A percentile compares a stretch with the other conserved stretches of the same genome.
These are phyloP conservation scores for Hydrotaea diabolus DNA, from an alignment of 2,888 invertebrate genomes.

Conservation along the genomic window DNA sequence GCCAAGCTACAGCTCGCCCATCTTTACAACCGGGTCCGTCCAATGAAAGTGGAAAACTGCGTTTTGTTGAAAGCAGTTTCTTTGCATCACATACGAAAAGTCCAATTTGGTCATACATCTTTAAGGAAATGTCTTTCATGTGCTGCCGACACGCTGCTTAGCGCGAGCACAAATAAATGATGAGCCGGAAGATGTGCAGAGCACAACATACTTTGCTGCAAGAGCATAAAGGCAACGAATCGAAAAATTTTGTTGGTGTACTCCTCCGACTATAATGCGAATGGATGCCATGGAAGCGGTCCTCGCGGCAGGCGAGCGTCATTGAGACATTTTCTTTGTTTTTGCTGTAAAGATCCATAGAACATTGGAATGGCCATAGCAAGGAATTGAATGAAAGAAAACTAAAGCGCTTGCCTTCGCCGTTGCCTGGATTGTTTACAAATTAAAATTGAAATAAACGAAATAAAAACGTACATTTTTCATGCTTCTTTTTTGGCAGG, in stretches of 20 bases:
- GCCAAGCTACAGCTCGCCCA: neutral
- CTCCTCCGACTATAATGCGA: too few relatives aligned
- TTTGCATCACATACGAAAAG: neutral
- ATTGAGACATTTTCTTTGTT: neutral
- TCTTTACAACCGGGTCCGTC: neutral
- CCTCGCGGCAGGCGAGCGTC: too few relatives aligned
- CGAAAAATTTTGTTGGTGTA: too few relatives aligned
- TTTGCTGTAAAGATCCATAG: neutral
- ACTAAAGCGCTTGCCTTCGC: neutral
- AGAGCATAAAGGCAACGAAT: too few relatives aligned
- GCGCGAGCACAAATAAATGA: constrained; percentile 25
- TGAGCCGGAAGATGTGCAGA: neutral
- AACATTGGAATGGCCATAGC: neutral
- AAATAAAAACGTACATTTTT: neutral
- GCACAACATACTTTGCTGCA: neutral
- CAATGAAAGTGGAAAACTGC: constrained; percentile 8
- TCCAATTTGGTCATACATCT: constrained; percentile 3
- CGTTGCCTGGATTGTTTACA: neutral
- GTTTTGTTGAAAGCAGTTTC: neutral
- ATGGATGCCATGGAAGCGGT: neutral
- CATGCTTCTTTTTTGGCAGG: neutral
- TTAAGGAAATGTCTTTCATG: constrained; percentile 30
- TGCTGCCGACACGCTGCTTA: neutral
- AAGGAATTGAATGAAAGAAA: neutral
- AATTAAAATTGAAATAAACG: neutral